A percentile compares a stretch with the other conserved stretches of the same genome.
Evolutionary conservation across 2,888 invertebrate genomes (phyloP).

Genomic region (Acronicta alni): DNA sequence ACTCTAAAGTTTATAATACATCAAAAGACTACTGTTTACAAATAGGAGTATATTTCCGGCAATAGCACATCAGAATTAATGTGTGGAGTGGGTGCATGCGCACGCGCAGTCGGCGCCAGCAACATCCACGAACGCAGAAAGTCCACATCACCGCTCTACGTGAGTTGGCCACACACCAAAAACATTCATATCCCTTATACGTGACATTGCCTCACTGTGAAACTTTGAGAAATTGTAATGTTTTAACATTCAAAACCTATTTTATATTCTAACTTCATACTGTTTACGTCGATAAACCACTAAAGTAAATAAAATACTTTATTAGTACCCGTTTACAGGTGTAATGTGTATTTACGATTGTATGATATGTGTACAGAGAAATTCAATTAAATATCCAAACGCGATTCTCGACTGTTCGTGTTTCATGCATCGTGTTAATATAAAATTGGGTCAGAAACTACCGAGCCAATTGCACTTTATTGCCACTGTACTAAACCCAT

Average conservation of each 20-base stretch:
- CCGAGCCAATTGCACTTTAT: constrained; percentile 51
- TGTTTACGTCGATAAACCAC: constrained; percentile 33
- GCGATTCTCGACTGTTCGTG: constrained; percentile 17
- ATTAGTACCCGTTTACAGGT: constrained; percentile 22
- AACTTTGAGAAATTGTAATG: constrained; percentile 53
- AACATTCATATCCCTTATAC: constrained; percentile 67
- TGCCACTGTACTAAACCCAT: constrained; percentile 35
- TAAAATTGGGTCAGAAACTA: constrained; percentile 54
- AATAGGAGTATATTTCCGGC: constrained; percentile 33
- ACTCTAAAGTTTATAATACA: constrained; percentile 25
- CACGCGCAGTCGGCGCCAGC: constrained; percentile 33
- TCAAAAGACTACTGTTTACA: constrained; percentile 25
- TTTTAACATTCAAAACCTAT: constrained; percentile 43
- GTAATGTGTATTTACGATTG: constrained; percentile 18
- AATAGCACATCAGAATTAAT: constrained; percentile 25
- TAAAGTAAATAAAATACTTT: constrained; percentile 23
- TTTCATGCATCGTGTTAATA: constrained; percentile 43
- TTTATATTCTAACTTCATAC: constrained; percentile 49
- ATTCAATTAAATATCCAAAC: constrained; percentile 34
- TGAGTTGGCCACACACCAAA: constrained; percentile 81
- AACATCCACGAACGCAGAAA: constrained; percentile 46
- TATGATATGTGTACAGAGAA: constrained; percentile 28
- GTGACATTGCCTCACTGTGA: constrained; percentile 55
- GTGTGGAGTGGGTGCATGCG: constrained; percentile 38
- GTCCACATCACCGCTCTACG: constrained; percentile 70